A percentile compares a stretch with the other conserved stretches of the same genome.
These are phyloP conservation scores for Elaphurus davidianus DNA, from an alignment of 2,113 vertebrate species.

Conservation along the genomic window DNA sequence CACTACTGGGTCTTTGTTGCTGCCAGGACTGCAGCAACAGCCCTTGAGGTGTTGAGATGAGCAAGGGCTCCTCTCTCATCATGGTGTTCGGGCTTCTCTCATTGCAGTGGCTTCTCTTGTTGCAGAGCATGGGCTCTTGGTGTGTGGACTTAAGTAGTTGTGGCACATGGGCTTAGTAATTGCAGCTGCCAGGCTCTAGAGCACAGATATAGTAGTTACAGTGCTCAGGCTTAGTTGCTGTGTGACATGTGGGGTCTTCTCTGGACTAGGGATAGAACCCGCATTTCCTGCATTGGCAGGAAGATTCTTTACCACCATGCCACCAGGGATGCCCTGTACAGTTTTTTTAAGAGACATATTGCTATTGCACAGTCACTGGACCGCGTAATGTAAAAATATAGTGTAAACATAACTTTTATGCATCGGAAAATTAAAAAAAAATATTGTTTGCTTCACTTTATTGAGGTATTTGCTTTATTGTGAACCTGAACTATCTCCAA, in stretches of 20 bases:
- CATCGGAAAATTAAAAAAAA: background rate
- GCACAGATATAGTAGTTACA: background rate
- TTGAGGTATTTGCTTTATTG: background rate
- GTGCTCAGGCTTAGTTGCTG: background rate
- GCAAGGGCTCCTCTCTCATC: background rate
- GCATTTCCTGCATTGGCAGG: background rate
- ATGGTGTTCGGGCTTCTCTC: background rate
- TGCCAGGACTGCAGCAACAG: background rate
- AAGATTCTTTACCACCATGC: background rate
- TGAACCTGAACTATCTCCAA: background rate
- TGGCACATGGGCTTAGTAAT: background rate
- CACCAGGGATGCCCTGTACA: background rate
- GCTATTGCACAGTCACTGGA: background rate
- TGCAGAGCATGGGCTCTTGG: background rate
- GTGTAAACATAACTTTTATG: background rate
- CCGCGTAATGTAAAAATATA: background rate
- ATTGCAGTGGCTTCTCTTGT: background rate
- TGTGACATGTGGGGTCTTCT: background rate
- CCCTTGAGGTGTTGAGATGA: background rate
- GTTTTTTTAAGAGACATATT: background rate
- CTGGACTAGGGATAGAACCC: background rate
- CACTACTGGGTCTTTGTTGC: background rate
- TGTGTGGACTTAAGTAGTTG: background rate
- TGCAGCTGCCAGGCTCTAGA: background rate
- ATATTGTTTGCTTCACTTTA: background rate